Conservation (phyloP, 2,113 vertebrate genomes). For the Lepus timidus region DNA sequence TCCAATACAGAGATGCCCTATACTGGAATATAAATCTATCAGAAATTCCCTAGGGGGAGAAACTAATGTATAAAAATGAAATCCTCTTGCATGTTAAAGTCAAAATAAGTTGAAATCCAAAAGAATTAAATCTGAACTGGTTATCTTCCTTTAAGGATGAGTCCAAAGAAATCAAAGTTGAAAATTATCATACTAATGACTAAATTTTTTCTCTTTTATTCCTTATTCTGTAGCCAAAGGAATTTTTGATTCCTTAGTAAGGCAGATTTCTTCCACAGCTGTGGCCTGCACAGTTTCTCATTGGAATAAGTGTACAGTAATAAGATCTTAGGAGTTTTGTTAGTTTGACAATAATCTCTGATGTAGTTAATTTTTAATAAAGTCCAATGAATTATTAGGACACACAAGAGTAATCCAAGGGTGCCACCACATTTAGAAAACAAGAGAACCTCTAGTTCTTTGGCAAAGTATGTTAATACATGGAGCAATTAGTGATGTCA, state of each 20-base stretch:
- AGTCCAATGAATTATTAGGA: background rate
- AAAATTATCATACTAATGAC: background rate
- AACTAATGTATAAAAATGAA: conserved; percentile 5
- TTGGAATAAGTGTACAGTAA: background rate
- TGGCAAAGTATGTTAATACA: background rate
- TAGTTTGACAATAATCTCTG: background rate
- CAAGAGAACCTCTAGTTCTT: background rate
- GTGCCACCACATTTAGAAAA: background rate
- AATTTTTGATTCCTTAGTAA: background rate
- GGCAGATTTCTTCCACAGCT: background rate
- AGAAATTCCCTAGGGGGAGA: background rate
- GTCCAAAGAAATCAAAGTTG: background rate
- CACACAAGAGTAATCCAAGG: background rate
- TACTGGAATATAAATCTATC: conserved; percentile 5
- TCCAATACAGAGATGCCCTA: background rate
- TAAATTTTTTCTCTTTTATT: background rate
- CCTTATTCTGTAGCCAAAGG: background rate
- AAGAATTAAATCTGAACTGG: background rate
- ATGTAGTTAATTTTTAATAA: background rate
- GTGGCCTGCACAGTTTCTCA: background rate
- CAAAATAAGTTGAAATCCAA: conserved; percentile 49
- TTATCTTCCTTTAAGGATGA: conserved; percentile 10
- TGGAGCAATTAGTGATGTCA: background rate
- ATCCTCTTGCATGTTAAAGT: background rate
- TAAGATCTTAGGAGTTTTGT: background rate